Base-by-base conservation (phyloP, 2,888 invertebrate species). In the Steinernema scapterisci region DNA sequence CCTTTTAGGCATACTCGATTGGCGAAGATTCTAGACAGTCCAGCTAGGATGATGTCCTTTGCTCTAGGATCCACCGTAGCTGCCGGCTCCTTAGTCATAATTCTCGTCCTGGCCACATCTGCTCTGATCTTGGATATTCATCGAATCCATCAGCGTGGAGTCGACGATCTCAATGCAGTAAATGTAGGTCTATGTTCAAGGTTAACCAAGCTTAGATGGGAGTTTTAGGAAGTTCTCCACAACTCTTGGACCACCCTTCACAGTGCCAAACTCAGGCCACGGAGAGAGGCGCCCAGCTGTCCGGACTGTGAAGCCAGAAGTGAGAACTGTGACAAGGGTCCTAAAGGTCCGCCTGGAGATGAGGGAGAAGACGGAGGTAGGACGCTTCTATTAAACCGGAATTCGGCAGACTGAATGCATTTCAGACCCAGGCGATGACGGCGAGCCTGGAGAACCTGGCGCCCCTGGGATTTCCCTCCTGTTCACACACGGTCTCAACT, bases 391-490 rank as follows among this genome's bases (percentile, higher is more conserved):
- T n/a, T n/a, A n/a, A n/a, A n/a, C n/a, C n/a, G n/a, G n/a, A n/a
- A n/a, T n/a, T n/a, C n/a, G n/a, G n/a, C n/a, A n/a, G n/a, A n/a
- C n/a, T n/a, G n/a, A n/a, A n/a, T n/a, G n/a, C n/a, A 2, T n/a
- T 16, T 48, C 13, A 52, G 52, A 52, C 23, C 46, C 48, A 23
- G 74, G 74, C 16, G 63, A 71, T 19, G 25, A 46, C 27, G 74
- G 74, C n/a, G 51, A 21, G 0, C 71, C 48, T 23, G 74, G 74
- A 5, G 71, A 48, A 5, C 51, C 23, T 0, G 74, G 74, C n/a
- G 52, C 71, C 25, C 71, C 74, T 31, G 74, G 74, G n/a, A 16
- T 31, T 5, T 63, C 63, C 1, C 63, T 63, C 31, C 23, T 63
- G 16, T 63, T 27, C 63, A 63, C 63, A 1, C 13, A 11, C 16